Conservation (phyloP, 2,888 invertebrate genomes). For the Ephialtes manifestator region DNA sequence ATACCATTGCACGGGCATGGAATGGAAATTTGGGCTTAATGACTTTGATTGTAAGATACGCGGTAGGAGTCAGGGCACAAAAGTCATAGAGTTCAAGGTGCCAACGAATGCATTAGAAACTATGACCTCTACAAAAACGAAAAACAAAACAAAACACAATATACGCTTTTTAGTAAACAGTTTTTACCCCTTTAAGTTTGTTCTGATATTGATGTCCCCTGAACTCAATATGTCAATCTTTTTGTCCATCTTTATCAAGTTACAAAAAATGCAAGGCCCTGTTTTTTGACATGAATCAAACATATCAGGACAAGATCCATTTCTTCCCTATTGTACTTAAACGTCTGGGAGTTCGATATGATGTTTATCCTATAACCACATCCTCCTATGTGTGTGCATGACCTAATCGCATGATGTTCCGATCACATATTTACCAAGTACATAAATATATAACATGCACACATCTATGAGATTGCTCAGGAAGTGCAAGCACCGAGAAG, state of each 20-base stretch:
- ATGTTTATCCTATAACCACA: background rate
- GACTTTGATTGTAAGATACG: background rate
- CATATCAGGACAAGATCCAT: background rate
- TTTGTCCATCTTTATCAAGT: background rate
- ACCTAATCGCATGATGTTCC: background rate
- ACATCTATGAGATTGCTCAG: conserved; percentile 39
- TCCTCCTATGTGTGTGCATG: background rate
- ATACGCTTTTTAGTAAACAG: too few species aligned
- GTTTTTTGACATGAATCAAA: background rate
- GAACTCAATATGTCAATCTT: background rate
- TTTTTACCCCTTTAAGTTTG: too few species aligned
- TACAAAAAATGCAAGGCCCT: background rate
- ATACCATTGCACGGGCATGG: conserved; percentile 6
- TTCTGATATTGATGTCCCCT: too few species aligned
- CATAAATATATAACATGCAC: conserved; percentile 3
- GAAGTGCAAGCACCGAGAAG: conserved; percentile 39
- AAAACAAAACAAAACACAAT: too few species aligned
- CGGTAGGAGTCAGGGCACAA: background rate
- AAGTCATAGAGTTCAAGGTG: background rate
- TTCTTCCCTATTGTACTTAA: background rate
- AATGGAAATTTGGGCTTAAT: conserved; percentile 19
- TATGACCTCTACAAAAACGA: too few species aligned
- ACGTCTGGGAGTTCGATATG: background rate
- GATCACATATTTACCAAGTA: background rate
- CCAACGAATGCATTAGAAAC: too few species aligned